These are phyloP conservation scores for Crotalus tigris DNA, from an alignment of 2,113 vertebrate species.

Conservation along the genomic window DNA sequence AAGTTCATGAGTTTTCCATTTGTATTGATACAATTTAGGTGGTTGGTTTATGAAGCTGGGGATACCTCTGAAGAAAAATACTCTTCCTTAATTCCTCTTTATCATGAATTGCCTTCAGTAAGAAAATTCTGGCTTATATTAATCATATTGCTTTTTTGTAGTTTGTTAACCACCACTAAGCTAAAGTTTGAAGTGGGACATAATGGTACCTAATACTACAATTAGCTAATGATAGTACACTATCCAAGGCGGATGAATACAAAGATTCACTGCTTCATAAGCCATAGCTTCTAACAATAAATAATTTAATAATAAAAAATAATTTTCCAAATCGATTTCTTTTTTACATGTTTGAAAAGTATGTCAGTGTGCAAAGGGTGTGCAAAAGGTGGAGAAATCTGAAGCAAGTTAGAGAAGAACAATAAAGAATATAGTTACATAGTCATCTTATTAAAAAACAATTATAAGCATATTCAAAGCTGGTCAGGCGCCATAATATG, in stretches of 20 bases:
- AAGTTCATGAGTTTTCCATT: background rate
- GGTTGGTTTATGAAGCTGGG: background rate
- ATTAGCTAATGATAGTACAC: background rate
- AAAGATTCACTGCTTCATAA: background rate
- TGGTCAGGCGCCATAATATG: background rate
- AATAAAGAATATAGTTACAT: background rate
- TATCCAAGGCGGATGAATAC: background rate
- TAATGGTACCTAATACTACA: background rate
- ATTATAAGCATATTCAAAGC: background rate
- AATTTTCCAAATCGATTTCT: background rate
- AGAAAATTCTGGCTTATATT: background rate
- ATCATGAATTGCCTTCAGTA: background rate
- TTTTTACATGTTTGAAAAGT: background rate
- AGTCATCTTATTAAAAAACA: background rate
- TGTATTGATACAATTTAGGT: background rate
- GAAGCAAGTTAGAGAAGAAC: background rate
- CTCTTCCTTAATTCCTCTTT: background rate
- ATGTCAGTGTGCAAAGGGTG: background rate
- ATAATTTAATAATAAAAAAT: background rate
- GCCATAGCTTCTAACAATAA: background rate
- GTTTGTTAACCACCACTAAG: background rate
- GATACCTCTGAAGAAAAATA: background rate
- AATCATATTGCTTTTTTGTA: background rate
- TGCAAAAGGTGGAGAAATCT: background rate
- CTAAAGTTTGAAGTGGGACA: background rate